phyloP scores from a whole-genome alignment of 2,113 vertebrate species.

The Megaceryle torquata region DNA sequence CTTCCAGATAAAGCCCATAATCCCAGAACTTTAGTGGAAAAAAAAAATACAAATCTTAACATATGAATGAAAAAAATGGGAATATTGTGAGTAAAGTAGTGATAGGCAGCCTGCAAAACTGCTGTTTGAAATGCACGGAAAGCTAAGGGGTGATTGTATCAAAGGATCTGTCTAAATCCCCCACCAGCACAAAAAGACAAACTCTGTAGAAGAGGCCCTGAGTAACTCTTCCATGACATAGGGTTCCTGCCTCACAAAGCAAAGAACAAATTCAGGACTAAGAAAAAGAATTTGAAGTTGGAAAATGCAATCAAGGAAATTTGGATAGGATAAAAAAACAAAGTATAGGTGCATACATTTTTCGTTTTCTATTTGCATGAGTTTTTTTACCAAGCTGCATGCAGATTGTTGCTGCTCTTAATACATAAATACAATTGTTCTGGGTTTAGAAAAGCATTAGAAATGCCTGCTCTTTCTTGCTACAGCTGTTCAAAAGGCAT shows the following conservation, averaged over 20 bases:
- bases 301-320: background rate
- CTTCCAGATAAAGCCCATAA: background rate
- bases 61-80: background rate
- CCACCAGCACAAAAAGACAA: background rate
- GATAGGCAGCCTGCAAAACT: background rate
- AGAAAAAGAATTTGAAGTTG: background rate
- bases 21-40: background rate
- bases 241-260: background rate
- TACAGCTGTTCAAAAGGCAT: constrained; percentile 85
- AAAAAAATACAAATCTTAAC: background rate
- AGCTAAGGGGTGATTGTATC: background rate
- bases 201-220: background rate
- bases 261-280: background rate
- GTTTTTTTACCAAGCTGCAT: background rate
- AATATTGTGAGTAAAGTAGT: background rate
- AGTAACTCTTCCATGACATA: background rate
- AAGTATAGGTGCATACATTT: background rate
- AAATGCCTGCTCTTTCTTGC: background rate
- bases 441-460: background rate
- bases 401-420: background rate
- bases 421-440: background rate
- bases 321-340: background rate
- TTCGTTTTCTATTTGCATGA: background rate
- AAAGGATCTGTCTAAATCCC: background rate
- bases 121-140: background rate